Base-by-base conservation (phyloP, 64 coral and sea anemone species). In the Stylophora pistillata region DNA sequence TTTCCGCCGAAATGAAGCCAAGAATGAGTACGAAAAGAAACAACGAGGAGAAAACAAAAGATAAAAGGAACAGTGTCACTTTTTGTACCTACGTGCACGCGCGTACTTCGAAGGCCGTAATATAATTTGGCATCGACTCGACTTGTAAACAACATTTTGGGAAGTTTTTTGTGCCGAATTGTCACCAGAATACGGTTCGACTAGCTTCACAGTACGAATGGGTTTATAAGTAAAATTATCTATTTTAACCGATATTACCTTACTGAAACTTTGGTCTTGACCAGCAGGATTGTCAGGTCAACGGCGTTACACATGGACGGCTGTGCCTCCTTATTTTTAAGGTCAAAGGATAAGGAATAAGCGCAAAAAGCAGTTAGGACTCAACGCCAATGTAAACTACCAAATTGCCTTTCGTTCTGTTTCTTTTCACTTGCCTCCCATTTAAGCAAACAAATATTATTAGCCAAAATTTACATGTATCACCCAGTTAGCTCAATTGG, bases 281-380 rank as follows among this genome's bases (percentile, higher is more conserved):
- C 65, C 27, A 20, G 65, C 65, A 20, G n/a, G 65, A 69, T 69
- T 70, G 65, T 70, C 17, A 20, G 65, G 65, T 70, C 3, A 70
- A 70, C 18, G 18, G 7, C 18, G 0, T 70, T 1, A 2, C 23
- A n/a, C 13, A 70, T 25, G 2, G 65, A 26, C 23, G 23, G 65
- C 65, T 70, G 13, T 70, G 18, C 21, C 65, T 70, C 65, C 65
- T 70, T n/a, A 70, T 70, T 70, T 25, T 26, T n/a, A 70, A n/a
- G n/a, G 65, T 25, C 17, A n/a, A 25, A 70, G 65, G 65, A 25
- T 70, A 70, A 70, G 65, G 65, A 70, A 70, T 70, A n/a, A 70
- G 65, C 7, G 65, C 27, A 20, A 70, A 70, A 70, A 26, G 9
- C 21, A 26, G 21, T 70, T 20, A 70, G 9, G 18, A 9, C 65